Conservation (phyloP, 2,888 invertebrate genomes). For the Agrochola circellaris region DNA sequence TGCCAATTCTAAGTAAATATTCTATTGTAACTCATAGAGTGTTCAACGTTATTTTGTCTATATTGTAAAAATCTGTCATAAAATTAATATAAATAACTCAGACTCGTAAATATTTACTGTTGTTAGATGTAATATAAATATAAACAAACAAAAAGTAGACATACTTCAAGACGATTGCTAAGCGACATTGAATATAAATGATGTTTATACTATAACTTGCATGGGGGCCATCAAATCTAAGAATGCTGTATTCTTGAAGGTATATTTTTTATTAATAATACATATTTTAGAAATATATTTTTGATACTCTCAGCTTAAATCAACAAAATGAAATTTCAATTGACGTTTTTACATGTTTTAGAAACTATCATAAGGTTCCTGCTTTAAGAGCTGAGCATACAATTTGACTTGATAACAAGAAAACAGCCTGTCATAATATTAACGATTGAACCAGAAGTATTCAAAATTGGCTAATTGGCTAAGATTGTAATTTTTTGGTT, state of each 20-base stretch:
- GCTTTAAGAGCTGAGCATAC: background rate
- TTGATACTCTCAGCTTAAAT: background rate
- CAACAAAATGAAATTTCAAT: background rate
- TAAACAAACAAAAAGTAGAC: slow-evolving; percentile 55
- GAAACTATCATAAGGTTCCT: background rate
- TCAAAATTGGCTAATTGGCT: background rate
- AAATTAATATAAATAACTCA: slow-evolving; percentile 49
- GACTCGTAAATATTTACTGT: slow-evolving; percentile 68
- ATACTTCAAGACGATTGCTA: slow-evolving; percentile 34
- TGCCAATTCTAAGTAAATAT: slow-evolving; percentile 79
- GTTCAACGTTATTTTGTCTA: slow-evolving; percentile 73
- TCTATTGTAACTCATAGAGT: slow-evolving; percentile 78
- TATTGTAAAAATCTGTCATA: slow-evolving; percentile 70
- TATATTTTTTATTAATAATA: slow-evolving; percentile 67
- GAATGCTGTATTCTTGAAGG: slow-evolving; percentile 82
- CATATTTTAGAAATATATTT: background rate
- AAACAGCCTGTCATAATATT: background rate
- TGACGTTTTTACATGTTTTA: too few species aligned
- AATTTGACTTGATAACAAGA: background rate
- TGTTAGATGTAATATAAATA: slow-evolving; percentile 55
- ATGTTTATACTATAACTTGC: slow-evolving; percentile 79
- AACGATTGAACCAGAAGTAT: background rate
- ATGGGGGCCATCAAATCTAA: slow-evolving; percentile 89
- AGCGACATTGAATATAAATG: slow-evolving; percentile 44
- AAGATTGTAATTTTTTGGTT: background rate